Evolutionary conservation across 2,113 vertebrate genomes (phyloP), one percentile per base, ranked within the genome.

Genomic region (Pelecanoides urinatrix): DNA sequence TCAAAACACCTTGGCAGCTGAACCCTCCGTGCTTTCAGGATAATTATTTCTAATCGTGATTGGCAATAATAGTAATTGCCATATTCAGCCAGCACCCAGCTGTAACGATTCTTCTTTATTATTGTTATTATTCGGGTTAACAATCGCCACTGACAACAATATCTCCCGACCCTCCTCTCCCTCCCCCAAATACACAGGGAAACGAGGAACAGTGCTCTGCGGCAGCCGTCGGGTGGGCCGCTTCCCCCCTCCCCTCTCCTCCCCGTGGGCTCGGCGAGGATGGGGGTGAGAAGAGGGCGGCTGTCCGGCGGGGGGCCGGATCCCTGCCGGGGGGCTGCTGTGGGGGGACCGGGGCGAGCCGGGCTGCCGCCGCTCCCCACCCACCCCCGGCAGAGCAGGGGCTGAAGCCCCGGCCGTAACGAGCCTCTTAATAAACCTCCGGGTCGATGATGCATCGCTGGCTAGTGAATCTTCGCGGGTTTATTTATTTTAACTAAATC

Each of bases 1-100:
- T 96, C 96, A 92, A 92, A 96, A 95, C 94, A 95, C 94, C 96
- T 94, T 91, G 96, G 95, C 91, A 97, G 93, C 93, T 83, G 91
- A 94, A 87, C 84, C 87, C 91, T 85, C 56, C n/a, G 20, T 52
- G 84, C 93, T 95, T 90, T 95, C 81, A 87, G 84, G 66, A 81
- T 94, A 96, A 95, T 95, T 95, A 86, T 96, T 96, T 91, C 87
- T 91, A 95, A 91, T 85, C 67, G 91, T 95, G 93, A 96, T 91
- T 96, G 94, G 94, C 97, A 93, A 95, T 95, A 95, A 91, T 62
- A 92, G 89, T 87, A 92, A 95, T 79, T 94, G 92, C 92, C 90
- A 89, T 94, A 94, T 97, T 96, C 94, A 91, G 84, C 87, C 89
- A 90, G 94, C 84, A 71, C 74, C 70, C 97, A 96, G 95, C 91